Evolutionary conservation across 2,113 vertebrate genomes (phyloP).

Genomic region (Callipepla californica): DNA sequence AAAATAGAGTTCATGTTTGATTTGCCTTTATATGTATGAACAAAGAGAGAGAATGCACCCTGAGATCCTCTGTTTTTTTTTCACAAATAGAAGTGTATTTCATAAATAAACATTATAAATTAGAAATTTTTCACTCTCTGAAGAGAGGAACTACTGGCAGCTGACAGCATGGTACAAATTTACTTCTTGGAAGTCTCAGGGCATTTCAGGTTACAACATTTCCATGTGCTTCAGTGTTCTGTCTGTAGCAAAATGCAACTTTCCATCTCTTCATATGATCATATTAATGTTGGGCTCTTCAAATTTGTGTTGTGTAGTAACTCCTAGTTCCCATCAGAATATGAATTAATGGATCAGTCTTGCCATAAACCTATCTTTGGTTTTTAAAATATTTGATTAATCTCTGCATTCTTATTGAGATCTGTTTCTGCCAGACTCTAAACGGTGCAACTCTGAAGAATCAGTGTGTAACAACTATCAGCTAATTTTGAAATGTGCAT

Average conservation of each 20-base stretch:
- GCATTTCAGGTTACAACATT: background rate
- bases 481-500: background rate
- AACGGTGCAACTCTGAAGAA: background rate
- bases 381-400: background rate
- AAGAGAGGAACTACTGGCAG: background rate
- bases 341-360: background rate
- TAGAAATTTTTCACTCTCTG: background rate
- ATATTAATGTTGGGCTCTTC: background rate
- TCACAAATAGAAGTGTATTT: background rate
- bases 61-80: background rate
- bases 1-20: slow-evolving; percentile 29
- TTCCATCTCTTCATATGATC: background rate
- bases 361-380: background rate
- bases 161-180: no score
- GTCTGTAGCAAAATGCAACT: background rate
- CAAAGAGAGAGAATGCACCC: background rate
- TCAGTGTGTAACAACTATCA: background rate
- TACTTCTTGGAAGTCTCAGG: background rate
- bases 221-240: background rate
- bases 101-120: background rate
- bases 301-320: background rate
- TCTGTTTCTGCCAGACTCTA: background rate
- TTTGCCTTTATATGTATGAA: background rate
- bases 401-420: background rate
- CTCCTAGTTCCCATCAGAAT: background rate